These are phyloP conservation scores for Phortica okadai DNA, from an alignment of 2,888 invertebrate species.

Conservation along the genomic window DNA sequence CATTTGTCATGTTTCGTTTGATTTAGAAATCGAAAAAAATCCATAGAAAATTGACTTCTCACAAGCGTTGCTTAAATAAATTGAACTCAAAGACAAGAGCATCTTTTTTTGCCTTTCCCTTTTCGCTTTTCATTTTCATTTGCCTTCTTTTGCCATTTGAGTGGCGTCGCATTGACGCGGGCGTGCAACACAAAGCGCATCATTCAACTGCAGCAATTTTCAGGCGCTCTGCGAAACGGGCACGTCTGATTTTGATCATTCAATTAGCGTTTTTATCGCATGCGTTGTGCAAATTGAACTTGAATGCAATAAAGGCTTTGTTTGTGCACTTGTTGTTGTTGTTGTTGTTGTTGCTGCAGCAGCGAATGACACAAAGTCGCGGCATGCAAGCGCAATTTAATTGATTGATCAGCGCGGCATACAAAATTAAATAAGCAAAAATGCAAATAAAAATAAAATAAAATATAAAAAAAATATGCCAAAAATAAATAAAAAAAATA, in stretches of 20 bases:
- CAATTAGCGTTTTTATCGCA: constrained; percentile 64
- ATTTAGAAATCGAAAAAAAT: background rate
- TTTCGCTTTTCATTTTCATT: background rate
- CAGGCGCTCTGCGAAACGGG: background rate
- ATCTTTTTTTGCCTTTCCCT: background rate
- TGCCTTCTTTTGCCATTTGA: background rate
- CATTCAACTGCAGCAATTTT: background rate
- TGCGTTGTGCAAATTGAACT: constrained; percentile 41
- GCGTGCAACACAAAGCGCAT: background rate
- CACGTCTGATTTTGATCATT: constrained; percentile 70
- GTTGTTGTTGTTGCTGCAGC: background rate
- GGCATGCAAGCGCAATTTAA: constrained; percentile 57
- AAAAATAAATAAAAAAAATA: constrained; percentile 13
- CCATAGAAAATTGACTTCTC: background rate
- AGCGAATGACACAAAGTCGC: constrained; percentile 44
- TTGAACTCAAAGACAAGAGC: constrained; percentile 27
- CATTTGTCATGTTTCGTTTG: background rate
- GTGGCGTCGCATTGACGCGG: background rate
- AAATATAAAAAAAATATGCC: constrained; percentile 36
- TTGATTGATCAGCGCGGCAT: constrained; percentile 65
- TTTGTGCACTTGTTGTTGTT: background rate
- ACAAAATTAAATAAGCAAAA: constrained; percentile 7
- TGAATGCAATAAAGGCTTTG: constrained; percentile 32
- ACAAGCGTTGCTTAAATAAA: constrained; percentile 24
- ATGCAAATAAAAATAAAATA: constrained; percentile 38